These are phyloP conservation scores for Andrena trimmerana DNA, from an alignment of 2,888 invertebrate genomes.

Conservation along the genomic window DNA sequence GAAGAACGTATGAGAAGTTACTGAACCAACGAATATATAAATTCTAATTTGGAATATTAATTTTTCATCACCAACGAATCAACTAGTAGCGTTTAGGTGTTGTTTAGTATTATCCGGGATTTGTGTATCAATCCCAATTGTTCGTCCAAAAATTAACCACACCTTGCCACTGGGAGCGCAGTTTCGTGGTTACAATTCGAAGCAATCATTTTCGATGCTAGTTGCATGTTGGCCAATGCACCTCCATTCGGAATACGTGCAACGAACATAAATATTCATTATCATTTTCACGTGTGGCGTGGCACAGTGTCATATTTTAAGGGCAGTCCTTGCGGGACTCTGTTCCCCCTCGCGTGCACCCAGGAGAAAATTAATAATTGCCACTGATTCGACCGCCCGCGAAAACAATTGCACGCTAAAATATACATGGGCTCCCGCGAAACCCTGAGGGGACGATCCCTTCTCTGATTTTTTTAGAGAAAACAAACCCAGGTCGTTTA, in stretches of 20 bases:
- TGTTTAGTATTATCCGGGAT: background rate
- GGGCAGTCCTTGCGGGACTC: constrained; percentile 30
- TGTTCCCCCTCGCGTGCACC: constrained; percentile 2
- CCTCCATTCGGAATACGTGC: background rate
- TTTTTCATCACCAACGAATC: no score
- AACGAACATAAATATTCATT: constrained; percentile 29
- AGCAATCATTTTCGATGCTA: constrained; percentile 11
- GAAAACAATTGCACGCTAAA: constrained; percentile 51
- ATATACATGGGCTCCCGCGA: constrained; percentile 1
- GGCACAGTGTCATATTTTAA: constrained; percentile 27
- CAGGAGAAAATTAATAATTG: constrained; percentile 45
- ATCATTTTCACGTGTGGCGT: constrained; percentile 20
- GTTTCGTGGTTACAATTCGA: background rate
- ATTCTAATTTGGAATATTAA: no score
- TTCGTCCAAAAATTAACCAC: background rate
- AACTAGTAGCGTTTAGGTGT: background rate
- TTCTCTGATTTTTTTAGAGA: background rate
- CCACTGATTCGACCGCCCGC: constrained; percentile 34
- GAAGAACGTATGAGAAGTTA: no score
- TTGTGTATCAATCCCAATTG: background rate
- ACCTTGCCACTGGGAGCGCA: background rate
- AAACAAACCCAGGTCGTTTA: background rate
- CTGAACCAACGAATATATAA: no score
- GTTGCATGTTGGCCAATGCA: background rate
- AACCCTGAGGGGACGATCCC: constrained; percentile 16